These are phyloP conservation scores for Zygothrica quintamaculata DNA, from an alignment of 2,888 invertebrate species.

Conservation along the genomic window DNA sequence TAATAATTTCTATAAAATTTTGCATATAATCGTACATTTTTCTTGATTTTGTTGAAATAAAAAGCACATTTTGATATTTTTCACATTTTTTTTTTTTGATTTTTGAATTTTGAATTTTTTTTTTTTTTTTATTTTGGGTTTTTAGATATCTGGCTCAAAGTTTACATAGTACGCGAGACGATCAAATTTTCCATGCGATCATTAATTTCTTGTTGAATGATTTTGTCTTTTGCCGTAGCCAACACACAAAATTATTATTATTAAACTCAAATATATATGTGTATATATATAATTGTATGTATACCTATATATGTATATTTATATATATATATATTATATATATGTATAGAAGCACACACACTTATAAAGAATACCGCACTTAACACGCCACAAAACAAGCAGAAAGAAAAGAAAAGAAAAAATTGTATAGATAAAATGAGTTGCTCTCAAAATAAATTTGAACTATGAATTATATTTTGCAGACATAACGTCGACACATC, in stretches of 20 bases:
- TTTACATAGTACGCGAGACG: conserved; percentile 43
- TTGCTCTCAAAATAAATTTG: conserved; percentile 42
- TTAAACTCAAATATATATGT: too few relatives aligned
- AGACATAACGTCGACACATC: conserved; percentile 64
- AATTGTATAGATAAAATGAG: conserved; percentile 3
- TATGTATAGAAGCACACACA: conserved; percentile 17
- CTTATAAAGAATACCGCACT: conserved; percentile 31
- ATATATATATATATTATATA: background rate
- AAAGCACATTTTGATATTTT: conserved; percentile 40
- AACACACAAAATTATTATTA: conserved; percentile 16
- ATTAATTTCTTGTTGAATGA: conserved; percentile 65
- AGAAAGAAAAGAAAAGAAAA: conserved; percentile 9
- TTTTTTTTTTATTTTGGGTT: conserved; percentile 5
- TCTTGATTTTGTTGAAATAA: conserved; percentile 54
- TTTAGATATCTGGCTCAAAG: conserved; percentile 41
- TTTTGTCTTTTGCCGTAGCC: conserved; percentile 54
- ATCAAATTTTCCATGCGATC: conserved; percentile 62
- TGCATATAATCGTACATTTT: conserved; percentile 34
- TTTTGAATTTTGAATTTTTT: too few relatives aligned
- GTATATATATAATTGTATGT: too few relatives aligned
- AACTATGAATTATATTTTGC: conserved; percentile 65
- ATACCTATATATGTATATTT: conserved; percentile 18
- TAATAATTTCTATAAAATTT: conserved; percentile 64
- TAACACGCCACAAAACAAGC: conserved; percentile 33
- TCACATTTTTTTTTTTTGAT: conserved; percentile 3